Base-by-base conservation (phyloP, 2,888 invertebrate species). In the Ormia ochracea region DNA sequence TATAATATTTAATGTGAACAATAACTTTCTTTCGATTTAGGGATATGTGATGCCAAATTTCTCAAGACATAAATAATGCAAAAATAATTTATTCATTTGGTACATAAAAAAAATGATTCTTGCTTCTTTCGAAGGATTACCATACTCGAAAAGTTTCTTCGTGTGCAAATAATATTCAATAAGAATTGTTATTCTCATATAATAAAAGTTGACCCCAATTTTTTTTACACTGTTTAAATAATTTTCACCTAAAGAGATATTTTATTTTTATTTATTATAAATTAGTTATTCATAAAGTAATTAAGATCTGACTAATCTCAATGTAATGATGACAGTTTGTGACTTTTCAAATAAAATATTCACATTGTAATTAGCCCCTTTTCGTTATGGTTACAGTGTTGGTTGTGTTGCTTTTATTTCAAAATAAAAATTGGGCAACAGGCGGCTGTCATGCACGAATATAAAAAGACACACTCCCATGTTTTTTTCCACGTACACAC, bases 271-370 rank as follows among this genome's bases (percentile, higher is more conserved):
- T 59, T 61, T 69, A 41, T 69, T 54, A n/a, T 56, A 69, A n/a
- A 23, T 77, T 70, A 56, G n/a, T 33, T 65, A 77, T 69, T 63
- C 69, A 70, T 33, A 76, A 76, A 69, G 17, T 54, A 38, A 63
- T 54, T 19, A 50, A 43, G 63, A 73, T 10, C 50, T 58, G 21
- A 66, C 61, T 80, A 76, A 80, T 66, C 76, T 56, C 54, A 26
- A 52, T 48, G 50, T 80, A 76, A 76, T 63, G 76, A 73, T 73
- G 80, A 80, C 76, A 76, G 63, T 73, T 76, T 80, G 63, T 76
- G 76, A 76, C 61, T 72, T 77, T 73, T 76, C 68, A 80, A 76
- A 72, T 80, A 61, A 80, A 80, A 80, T 80, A 80, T 80, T 72
- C 76, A 76, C 63, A 80, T 73, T 73, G 76, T 68, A 80, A 80